Evolutionary conservation across 35 echinoderm and acorn worm genomes (phyloP).

Genomic region (Stichopus chloronotus): DNA sequence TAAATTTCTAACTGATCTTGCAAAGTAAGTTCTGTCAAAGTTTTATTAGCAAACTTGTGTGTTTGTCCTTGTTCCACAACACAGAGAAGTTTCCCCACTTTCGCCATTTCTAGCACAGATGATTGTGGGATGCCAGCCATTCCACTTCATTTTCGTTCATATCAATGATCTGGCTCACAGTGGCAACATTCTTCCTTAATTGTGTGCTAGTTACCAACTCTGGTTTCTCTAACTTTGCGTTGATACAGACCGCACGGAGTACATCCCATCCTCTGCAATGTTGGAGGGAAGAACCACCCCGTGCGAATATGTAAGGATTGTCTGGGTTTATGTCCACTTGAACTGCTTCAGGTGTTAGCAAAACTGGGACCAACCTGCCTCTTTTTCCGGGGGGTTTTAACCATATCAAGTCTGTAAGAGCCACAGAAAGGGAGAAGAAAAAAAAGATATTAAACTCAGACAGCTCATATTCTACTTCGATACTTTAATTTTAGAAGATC

Average conservation of each 20-base stretch:
- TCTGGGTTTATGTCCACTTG: not conserved
- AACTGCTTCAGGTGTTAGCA: not conserved
- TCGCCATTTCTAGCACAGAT: conserved; percentile 21
- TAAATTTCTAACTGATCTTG: not conserved
- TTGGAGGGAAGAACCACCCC: not conserved
- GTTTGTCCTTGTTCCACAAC: not conserved
- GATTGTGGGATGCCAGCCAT: not conserved
- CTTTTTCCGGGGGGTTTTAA: conserved; percentile 1
- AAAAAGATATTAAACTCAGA: not conserved
- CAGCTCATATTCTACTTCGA: not conserved
- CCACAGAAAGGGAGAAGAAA: not conserved
- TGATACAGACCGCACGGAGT: not conserved
- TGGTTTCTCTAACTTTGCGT: not conserved
- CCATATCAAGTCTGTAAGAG: conserved; percentile 11
- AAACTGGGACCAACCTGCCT: not conserved
- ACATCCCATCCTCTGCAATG: not conserved
- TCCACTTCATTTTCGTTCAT: conserved; percentile 16
- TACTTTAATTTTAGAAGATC: not conserved
- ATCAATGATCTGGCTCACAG: not conserved
- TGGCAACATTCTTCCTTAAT: not conserved
- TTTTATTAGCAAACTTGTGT: conserved; percentile 8
- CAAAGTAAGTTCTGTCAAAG: conserved; percentile 7
- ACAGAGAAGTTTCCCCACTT: conserved; percentile 26
- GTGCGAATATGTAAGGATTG: not conserved
- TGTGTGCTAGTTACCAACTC: not conserved